Evolutionary conservation across 2,797 vertebrate genomes (phyloP).

Genomic region (Anisognathus igniventris): DNA sequence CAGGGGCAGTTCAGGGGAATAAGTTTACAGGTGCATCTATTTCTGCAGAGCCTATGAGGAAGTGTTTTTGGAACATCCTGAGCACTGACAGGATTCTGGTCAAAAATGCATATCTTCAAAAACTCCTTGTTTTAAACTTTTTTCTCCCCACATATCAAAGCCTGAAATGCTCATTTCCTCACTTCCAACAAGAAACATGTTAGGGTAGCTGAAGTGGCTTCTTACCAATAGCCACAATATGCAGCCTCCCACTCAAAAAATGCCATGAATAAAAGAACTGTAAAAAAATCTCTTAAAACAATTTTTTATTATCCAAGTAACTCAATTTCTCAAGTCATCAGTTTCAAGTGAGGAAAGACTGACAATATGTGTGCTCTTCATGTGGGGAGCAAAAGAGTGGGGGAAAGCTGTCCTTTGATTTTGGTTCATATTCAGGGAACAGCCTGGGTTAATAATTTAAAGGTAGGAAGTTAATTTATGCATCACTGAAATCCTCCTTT

Average conservation of each 20-base stretch:
- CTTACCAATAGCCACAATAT: background rate
- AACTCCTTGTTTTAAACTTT: background rate
- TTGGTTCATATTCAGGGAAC: constrained; percentile 36
- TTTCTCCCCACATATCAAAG: background rate
- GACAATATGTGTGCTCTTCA: background rate
- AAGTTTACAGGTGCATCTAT: background rate
- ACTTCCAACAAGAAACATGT: background rate
- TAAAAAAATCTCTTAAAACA: background rate
- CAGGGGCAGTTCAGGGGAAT: background rate
- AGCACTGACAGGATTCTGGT: background rate
- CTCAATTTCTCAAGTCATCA: background rate
- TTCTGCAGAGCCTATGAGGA: background rate
- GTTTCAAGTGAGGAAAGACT: background rate
- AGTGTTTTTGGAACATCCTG: background rate
- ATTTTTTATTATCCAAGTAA: background rate
- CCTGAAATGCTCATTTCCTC: background rate
- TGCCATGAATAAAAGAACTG: background rate
- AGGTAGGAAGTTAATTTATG: constrained; percentile 67
- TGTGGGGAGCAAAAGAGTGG: background rate
- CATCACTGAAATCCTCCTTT: constrained; percentile 62
- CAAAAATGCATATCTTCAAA: background rate
- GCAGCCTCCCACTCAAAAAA: background rate
- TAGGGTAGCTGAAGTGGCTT: background rate
- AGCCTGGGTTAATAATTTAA: constrained; percentile 61
- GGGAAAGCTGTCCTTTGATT: constrained; percentile 36